Conservation (phyloP, 1,140 invertebrate genomes). For the Wasmannia auropunctata region DNA sequence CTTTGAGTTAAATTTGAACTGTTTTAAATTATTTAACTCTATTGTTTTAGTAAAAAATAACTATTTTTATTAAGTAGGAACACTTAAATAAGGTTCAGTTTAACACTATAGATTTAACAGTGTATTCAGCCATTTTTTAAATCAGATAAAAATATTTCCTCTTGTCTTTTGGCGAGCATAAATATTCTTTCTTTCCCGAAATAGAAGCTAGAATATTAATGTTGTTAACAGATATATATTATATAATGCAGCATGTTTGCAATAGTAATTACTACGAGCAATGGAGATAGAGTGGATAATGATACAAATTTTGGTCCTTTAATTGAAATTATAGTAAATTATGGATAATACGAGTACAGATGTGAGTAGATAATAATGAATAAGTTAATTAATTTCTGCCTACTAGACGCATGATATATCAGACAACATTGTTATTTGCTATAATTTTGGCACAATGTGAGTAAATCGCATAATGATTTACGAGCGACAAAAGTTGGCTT, state of each 20-base stretch:
- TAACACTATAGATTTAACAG: too few species aligned
- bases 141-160: not conserved
- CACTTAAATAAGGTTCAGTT: too few species aligned
- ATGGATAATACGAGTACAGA: not conserved
- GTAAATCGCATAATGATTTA: not conserved
- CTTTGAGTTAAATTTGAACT: too few species aligned
- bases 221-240: not conserved
- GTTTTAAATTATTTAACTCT: too few species aligned
- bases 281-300: not conserved
- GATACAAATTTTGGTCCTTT: constrained; percentile 15
- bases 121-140: not conserved
- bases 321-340: constrained; percentile 29
- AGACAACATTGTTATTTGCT: not conserved
- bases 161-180: not conserved
- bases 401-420: not conserved
- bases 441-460: not conserved
- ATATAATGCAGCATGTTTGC: not conserved
- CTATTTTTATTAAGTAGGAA: too few species aligned
- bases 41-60: too few species aligned
- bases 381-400: constrained; percentile 39
- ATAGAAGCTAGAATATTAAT: not conserved
- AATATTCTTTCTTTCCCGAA: not conserved
- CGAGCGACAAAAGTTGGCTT: not conserved
- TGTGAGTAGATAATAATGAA: constrained; percentile 3
- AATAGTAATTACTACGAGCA: not conserved